Evolutionary conservation across 2,113 vertebrate species (phyloP).

Genomic region (Megaleporinus macrocephalus): DNA sequence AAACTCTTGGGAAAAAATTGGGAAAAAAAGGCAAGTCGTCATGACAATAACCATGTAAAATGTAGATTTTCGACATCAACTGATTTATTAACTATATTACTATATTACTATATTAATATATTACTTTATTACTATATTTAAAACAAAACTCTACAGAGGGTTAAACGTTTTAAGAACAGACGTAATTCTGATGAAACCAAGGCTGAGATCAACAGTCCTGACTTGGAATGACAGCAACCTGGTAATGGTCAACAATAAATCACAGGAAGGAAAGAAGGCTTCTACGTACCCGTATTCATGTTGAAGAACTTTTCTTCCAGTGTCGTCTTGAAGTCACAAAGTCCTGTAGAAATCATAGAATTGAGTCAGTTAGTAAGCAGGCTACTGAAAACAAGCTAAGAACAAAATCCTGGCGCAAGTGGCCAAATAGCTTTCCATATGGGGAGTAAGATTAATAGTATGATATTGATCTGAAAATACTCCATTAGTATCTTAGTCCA

Average conservation of each 20-base stretch:
- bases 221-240: not conserved
- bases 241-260: not conserved
- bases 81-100: too few species aligned
- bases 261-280: not conserved
- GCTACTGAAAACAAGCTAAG: not conserved
- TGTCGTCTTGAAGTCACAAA: slow-evolving; percentile 50
- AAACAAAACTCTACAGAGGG: not conserved
- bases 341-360: slow-evolving; percentile 52
- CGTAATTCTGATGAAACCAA: not conserved
- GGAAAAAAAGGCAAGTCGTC: too few species aligned
- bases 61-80: too few species aligned
- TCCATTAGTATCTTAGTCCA: slow-evolving; percentile 7
- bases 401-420: not conserved
- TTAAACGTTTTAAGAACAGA: too few species aligned
- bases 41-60: too few species aligned
- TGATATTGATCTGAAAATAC: slow-evolving; percentile 15
- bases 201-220: not conserved
- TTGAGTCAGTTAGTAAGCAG: not conserved
- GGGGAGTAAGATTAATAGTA: not conserved
- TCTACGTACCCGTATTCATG: slow-evolving; percentile 63
- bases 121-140: not conserved
- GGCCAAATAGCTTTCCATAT: not conserved
- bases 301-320: slow-evolving; percentile 51
- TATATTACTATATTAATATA: too few species aligned
- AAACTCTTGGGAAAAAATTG: too few species aligned